These are phyloP conservation scores for Micoletzkya japonica DNA, from an alignment of 2,888 invertebrate species.

Conservation along the genomic window DNA sequence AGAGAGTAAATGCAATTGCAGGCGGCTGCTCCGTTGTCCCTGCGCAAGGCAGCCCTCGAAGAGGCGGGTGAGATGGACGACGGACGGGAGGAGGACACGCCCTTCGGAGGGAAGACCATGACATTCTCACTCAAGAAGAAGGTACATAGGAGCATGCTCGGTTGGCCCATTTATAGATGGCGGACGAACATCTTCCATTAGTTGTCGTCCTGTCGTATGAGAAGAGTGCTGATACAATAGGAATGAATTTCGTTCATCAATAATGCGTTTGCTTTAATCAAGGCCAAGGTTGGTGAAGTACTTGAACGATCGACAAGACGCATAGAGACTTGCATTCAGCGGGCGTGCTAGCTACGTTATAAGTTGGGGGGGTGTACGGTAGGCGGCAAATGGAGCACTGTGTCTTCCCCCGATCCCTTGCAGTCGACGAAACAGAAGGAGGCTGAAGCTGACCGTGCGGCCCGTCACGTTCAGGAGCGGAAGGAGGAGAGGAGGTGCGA, in stretches of 20 bases:
- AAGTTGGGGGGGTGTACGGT: conserved; percentile 7
- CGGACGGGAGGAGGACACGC: conserved; percentile 37
- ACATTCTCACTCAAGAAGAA: conserved; percentile 44
- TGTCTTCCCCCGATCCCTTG: not conserved
- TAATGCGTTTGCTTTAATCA: not conserved
- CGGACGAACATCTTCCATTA: not conserved
- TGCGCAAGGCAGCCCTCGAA: conserved; percentile 6
- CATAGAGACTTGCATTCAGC: too few species aligned
- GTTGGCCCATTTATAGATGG: too few species aligned
- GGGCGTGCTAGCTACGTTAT: too few species aligned
- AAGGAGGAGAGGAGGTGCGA: conserved; percentile 34
- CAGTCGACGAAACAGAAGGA: conserved; percentile 27
- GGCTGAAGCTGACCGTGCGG: conserved; percentile 28
- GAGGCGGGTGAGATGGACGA: conserved; percentile 19
- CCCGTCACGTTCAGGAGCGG: conserved; percentile 13
- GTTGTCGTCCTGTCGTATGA: not conserved
- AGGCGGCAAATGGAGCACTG: conserved; percentile 36
- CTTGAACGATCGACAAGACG: too few species aligned
- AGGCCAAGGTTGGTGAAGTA: not conserved
- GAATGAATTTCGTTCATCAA: not conserved
- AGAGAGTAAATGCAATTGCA: not conserved
- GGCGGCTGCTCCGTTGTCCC: not conserved
- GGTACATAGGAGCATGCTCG: too few species aligned
- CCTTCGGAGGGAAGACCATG: conserved; percentile 55
- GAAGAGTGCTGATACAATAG: not conserved